Conservation (phyloP, 2,113 vertebrate species). For the Megalops atlanticus region DNA sequence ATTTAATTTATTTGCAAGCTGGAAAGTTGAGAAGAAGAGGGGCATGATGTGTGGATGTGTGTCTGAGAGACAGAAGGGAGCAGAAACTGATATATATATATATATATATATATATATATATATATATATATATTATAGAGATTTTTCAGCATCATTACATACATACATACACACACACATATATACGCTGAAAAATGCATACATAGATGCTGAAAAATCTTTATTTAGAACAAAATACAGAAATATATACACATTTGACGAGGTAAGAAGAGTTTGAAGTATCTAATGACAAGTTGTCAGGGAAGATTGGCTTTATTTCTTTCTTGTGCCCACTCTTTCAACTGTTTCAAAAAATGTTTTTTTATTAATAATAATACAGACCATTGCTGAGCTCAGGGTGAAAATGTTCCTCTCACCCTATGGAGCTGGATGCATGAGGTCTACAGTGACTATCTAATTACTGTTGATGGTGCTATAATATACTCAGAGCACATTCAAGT, state of each 20-base stretch:
- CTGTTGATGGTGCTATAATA: slow-evolving; percentile 29
- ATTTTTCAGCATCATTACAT: too few relatives aligned
- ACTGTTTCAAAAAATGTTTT: slow-evolving; percentile 10
- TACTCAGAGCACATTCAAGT: slow-evolving; percentile 33
- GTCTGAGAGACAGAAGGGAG: too few relatives aligned
- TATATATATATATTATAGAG: too few relatives aligned
- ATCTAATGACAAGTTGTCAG: background rate
- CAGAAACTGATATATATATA: too few relatives aligned
- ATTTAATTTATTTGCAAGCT: slow-evolving; percentile 48
- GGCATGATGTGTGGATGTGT: slow-evolving; percentile 21
- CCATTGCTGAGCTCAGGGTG: slow-evolving; percentile 14
- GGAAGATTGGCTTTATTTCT: background rate
- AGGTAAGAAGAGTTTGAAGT: too few relatives aligned
- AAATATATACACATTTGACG: too few relatives aligned
- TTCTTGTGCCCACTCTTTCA: slow-evolving; percentile 16
- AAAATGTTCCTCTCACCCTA: slow-evolving; percentile 34
- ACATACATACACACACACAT: too few relatives aligned
- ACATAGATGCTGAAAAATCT: background rate
- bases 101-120: too few relatives aligned
- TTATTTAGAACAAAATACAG: too few relatives aligned
- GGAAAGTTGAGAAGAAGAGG: slow-evolving; percentile 40
- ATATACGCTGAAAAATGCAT: too few relatives aligned
- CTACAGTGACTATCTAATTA: slow-evolving; percentile 39
- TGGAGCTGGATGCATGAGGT: slow-evolving; percentile 23
- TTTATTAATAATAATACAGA: slow-evolving; percentile 29